Evolutionary conservation across 2,113 vertebrate genomes (phyloP), one percentile per base, ranked within the genome.

Genomic region (Rallus limicola): DNA sequence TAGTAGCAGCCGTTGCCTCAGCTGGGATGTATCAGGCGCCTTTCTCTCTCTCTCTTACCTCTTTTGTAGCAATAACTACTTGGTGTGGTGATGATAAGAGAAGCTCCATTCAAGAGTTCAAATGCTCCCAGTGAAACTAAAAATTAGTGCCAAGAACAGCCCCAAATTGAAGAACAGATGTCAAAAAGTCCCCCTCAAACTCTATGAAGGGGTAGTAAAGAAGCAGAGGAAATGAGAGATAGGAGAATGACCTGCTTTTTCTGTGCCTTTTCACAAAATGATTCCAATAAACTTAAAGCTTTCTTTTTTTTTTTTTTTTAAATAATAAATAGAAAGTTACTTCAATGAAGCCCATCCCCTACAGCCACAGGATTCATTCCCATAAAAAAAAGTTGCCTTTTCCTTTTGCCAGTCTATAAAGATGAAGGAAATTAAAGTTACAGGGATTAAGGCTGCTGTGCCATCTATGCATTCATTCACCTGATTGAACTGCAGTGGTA

Each of bases 61-160:
- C 56, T 90, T 97, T 97, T 96, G 74, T 89, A 88, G 48, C 34
- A 90, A 16, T 89, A 92, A 86, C 84, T 93, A 58, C 77, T 94
- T 96, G 92, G 92, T 90, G n/a, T 56, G 40, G 77, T 9, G n/a
- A 77, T 75, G 93, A 97, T 96, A 96, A 96, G 93, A 95, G 90
- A 90, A 81, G 64, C 4, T 2, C 38, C 63, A 83, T 89, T 94
- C 56, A 86, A 14, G 68, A 88, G 84, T 87, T 96, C 92, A 85
- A 88, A 93, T 56, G 40, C 70, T 85, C 48, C 56, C 79, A 76
- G 40, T 71, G 86, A 96, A 95, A 95, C 78, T 88, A 82, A 94
- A 97, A 96, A 95, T 95, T 72, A 94, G 72, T 59, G 52, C 88
- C 0, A 0, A 90, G 90, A 93, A 24, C 74, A 96, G 78, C 55